Percentiles rank a stretch among this genome's conserved stretches.
Conservation (phyloP, 2,888 invertebrate genomes). For the Xestia xanthographa region DNA sequence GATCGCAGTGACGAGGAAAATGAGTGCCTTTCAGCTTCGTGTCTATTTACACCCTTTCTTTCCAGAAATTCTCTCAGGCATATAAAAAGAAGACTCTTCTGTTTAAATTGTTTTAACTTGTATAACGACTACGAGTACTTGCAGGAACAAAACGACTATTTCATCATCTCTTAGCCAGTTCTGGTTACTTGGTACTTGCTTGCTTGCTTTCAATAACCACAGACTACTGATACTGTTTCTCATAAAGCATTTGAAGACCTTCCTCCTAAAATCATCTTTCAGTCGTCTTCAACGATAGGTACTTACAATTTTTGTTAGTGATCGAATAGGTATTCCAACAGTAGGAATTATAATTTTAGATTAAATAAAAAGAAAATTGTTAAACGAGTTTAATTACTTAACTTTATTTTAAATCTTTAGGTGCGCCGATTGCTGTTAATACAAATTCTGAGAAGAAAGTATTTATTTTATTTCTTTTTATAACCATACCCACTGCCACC, state of each 20-base stretch:
- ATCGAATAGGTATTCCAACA: not conserved
- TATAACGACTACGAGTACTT: not conserved
- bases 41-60: too few relatives aligned
- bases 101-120: not conserved
- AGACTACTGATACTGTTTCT: not conserved
- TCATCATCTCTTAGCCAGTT: not conserved
- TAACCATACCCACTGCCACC: constrained; percentile 18
- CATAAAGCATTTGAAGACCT: too few relatives aligned
- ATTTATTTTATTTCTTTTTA: constrained; percentile 31
- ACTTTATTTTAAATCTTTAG: not conserved
- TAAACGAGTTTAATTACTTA: not conserved
- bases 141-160: not conserved
- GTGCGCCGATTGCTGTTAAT: not conserved
- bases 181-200: not conserved
- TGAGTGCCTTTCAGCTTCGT: too few relatives aligned
- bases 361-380: not conserved
- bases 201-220: too few relatives aligned
- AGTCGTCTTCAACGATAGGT: not conserved
- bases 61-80: not conserved
- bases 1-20: too few relatives aligned
- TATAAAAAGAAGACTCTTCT: not conserved
- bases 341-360: too few relatives aligned
- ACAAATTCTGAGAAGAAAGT: not conserved
- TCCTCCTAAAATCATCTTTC: not conserved
- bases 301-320: not conserved